Evolutionary conservation across 2,888 invertebrate species (phyloP).

Genomic region (Deilephila elpenor): DNA sequence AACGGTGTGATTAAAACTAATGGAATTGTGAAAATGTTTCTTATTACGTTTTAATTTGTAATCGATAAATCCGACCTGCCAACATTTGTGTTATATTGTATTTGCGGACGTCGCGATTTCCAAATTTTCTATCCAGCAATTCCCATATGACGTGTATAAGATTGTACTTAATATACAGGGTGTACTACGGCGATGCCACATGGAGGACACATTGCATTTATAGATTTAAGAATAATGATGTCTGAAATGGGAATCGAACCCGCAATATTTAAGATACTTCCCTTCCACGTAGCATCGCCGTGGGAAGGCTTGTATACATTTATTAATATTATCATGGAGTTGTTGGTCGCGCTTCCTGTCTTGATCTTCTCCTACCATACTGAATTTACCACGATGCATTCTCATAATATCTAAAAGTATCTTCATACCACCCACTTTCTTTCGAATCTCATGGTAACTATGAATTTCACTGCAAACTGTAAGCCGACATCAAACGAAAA

Average conservation of each 20-base stretch:
- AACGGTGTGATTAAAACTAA: conserved; percentile 4
- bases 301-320: neutral
- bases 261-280: too few relatives aligned
- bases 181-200: too few relatives aligned
- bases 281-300: too few relatives aligned
- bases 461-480: neutral
- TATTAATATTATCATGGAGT: neutral
- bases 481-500: neutral
- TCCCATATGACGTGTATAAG: neutral
- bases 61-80: neutral
- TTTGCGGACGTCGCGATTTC: neutral
- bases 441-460: neutral
- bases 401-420: neutral
- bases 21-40: conserved; percentile 16
- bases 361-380: neutral
- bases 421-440: neutral
- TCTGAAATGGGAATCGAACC: too few relatives aligned
- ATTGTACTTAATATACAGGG: neutral
- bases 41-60: neutral
- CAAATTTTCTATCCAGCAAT: neutral
- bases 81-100: neutral
- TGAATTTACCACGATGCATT: neutral
- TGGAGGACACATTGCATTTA: too few relatives aligned
- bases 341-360: neutral
- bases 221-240: too few relatives aligned